Base-by-base conservation (phyloP, 2,113 vertebrate genomes). In the Melanotaenia duboulayi region DNA sequence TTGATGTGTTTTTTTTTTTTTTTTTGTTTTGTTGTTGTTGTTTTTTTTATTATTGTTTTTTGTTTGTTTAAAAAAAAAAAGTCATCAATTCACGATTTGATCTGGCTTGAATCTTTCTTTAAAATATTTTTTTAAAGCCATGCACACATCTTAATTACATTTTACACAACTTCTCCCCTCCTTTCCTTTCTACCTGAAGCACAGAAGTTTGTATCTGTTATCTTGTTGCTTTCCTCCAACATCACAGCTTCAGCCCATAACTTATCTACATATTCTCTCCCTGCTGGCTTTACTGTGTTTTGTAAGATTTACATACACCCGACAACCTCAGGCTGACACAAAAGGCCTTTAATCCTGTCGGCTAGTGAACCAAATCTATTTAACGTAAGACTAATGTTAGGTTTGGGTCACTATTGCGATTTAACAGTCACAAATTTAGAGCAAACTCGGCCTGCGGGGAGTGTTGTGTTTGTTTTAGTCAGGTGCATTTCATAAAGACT, bases 331-430 rank as follows among this genome's bases (percentile, higher is more conserved):
- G 58, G 69, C 52, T 62, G 66, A 66, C 39, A 28, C 39, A 23
- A 73, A 17, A 57, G 74, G 2, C 7, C 46, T 44, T 4, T 87
- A 89, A 91, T 85, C 81, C 78, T 61, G 78, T 64, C 78, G 69
- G 68, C 71, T 48, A 78, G 60, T 44, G 59, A 59, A 60, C 20
- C 67, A 51, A 39, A 82, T 42, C 80, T 69, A 66, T 32, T 25
- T 4, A n/a, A 22, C 46, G 32, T 25, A n/a, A n/a, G 22, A 42
- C 35, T 48, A 56, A 67, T 10, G 42, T 65, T 39, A 56, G 59
- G 23, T 37, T 37, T 42, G 24, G 17, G 50, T 55, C 63, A 58
- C 32, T 35, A 35, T 35, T 35, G 5, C 32, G 32, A 35, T 35
- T 35, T 35, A 35, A 28, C 28, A 35, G 32, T 35, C 8, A 6